Evolutionary conservation across 2,797 vertebrate genomes (phyloP).

Genomic region (Tolypeutes matacus): DNA sequence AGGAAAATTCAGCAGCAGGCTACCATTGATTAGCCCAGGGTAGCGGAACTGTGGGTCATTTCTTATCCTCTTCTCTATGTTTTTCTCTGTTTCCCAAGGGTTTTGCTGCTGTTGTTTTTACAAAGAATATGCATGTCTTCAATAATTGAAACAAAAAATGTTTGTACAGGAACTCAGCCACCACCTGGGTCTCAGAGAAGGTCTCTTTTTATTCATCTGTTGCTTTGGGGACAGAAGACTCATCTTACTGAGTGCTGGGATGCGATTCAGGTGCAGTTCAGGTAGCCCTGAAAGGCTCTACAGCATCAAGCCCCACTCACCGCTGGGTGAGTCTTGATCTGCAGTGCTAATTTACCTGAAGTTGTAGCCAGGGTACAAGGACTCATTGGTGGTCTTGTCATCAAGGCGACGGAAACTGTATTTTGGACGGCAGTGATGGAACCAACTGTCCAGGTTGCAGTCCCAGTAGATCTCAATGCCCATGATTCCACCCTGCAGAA

Average conservation of each 20-base stretch:
- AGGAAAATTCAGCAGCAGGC: not conserved
- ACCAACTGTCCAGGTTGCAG: slow-evolving; percentile 91
- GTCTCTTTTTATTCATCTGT: not conserved
- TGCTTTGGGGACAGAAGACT: not conserved
- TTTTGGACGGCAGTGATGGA: slow-evolving; percentile 87
- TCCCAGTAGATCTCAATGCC: slow-evolving; percentile 94
- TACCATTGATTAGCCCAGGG: not conserved
- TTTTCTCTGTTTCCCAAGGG: not conserved
- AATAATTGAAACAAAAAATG: not conserved
- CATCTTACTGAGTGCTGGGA: not conserved
- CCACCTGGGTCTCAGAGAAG: not conserved
- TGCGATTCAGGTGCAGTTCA: not conserved
- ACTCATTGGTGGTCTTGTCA: slow-evolving; percentile 90
- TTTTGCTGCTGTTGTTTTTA: not conserved
- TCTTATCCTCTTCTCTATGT: not conserved
- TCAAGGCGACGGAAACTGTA: slow-evolving; percentile 93
- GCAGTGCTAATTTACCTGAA: slow-evolving; percentile 89
- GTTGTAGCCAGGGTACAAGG: slow-evolving; percentile 92
- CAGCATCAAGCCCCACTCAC: not conserved
- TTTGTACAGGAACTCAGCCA: not conserved
- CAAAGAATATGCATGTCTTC: not conserved
- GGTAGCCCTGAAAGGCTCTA: not conserved
- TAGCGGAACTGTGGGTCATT: not conserved
- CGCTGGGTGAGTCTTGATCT: not conserved
- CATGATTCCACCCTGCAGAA: slow-evolving; percentile 92